A percentile compares a stretch with the other conserved stretches of the same genome.
Evolutionary conservation across 2,113 vertebrate genomes (phyloP).

Genomic region (Erythrocercus mccallii): DNA sequence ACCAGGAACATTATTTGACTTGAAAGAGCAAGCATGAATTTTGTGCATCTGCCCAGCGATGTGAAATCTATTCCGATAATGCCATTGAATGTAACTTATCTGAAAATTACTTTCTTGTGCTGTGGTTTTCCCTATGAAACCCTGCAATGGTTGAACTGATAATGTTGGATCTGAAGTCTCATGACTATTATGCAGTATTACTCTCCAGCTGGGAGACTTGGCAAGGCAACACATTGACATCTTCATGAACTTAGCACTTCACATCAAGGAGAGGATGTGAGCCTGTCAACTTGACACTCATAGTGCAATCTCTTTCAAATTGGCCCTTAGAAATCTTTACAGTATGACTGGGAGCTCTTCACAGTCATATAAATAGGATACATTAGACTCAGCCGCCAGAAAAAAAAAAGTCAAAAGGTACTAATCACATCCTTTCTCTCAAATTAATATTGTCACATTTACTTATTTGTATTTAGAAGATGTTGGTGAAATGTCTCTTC

Average conservation of each 20-base stretch:
- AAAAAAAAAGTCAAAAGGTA: neutral
- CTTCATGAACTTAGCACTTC: constrained; percentile 59
- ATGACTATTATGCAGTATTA: neutral
- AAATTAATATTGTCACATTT: constrained; percentile 35
- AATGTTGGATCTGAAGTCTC: neutral
- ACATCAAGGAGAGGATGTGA: constrained; percentile 35
- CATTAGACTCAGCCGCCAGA: neutral
- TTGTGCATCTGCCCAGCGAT: neutral
- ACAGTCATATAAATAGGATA: neutral
- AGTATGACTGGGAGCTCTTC: constrained; percentile 44
- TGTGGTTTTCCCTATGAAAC: neutral
- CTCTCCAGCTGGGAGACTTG: constrained; percentile 48
- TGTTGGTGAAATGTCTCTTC: neutral
- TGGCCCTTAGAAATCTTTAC: constrained; percentile 39
- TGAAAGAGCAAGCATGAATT: neutral
- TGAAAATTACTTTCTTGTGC: neutral
- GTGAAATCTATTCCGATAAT: neutral
- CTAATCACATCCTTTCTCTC: neutral
- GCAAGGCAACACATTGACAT: constrained; percentile 17
- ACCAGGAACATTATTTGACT: neutral
- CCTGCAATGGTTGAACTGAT: neutral
- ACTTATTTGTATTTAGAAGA: neutral
- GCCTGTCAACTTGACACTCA: constrained; percentile 28
- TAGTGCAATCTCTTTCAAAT: neutral
- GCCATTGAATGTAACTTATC: neutral